These are phyloP conservation scores for Todiramphus saurophagus DNA, from an alignment of 2,113 vertebrate genomes.

Conservation along the genomic window DNA sequence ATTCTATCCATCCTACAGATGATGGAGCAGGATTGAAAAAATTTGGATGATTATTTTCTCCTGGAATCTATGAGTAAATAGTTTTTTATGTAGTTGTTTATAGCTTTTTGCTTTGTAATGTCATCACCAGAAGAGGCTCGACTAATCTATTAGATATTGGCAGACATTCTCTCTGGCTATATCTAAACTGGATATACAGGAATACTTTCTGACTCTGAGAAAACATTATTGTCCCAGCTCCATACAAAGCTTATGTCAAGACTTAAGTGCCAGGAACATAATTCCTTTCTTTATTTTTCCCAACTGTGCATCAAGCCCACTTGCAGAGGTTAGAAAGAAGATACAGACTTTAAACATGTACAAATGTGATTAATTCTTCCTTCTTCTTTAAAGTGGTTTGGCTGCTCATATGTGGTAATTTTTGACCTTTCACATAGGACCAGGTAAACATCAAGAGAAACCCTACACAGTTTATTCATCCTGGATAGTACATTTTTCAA, in stretches of 20 bases:
- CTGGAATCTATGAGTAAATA: not conserved
- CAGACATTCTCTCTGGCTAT: not conserved
- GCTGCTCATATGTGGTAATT: not conserved
- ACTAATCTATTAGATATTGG: not conserved
- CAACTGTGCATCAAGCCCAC: not conserved
- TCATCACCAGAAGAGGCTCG: not conserved
- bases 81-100: not conserved
- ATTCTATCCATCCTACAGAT: not conserved
- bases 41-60: not conserved
- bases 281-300: not conserved
- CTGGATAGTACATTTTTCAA: not conserved
- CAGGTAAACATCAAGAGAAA: constrained; percentile 34
- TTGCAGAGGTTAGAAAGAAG: not conserved
- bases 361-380: not conserved
- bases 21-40: not conserved
- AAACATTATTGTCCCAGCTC: not conserved
- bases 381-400: not conserved
- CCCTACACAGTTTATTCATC: not conserved
- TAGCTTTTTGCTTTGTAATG: not conserved
- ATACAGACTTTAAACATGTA: not conserved
- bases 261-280: not conserved
- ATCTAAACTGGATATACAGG: not conserved
- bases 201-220: not conserved
- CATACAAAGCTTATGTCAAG: not conserved
- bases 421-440: not conserved